Conservation (phyloP, 1,140 invertebrate genomes). For the Pomacea maculata region DNA sequence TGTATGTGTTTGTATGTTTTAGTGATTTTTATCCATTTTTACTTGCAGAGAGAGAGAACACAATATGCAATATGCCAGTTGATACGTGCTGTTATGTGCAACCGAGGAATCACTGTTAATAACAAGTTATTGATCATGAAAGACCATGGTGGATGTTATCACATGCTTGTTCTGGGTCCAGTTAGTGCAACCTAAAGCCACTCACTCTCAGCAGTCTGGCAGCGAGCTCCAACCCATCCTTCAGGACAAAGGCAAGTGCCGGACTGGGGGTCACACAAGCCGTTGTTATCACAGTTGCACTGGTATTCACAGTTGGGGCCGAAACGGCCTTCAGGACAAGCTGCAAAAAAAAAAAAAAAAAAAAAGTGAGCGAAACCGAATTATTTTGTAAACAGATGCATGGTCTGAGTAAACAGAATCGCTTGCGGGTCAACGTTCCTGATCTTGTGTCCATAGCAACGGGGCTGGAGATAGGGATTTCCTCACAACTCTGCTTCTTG, state of each 20-base stretch:
- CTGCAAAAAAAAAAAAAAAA: constrained; percentile 39
- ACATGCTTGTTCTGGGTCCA: background rate
- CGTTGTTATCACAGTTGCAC: constrained; percentile 83
- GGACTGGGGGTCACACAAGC: constrained; percentile 63
- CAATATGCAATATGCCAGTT: too few relatives aligned
- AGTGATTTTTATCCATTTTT: too few relatives aligned
- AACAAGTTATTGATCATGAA: background rate
- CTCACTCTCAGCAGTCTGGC: constrained; percentile 51
- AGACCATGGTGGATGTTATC: background rate
- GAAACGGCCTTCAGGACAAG: constrained; percentile 49
- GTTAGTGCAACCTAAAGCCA: constrained; percentile 3
- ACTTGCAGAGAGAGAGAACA: too few relatives aligned
- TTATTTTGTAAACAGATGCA: background rate
- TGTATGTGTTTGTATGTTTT: too few relatives aligned
- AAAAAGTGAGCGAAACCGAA: background rate
- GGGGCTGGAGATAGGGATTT: too few relatives aligned
- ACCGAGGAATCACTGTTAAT: background rate
- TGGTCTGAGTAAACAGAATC: too few relatives aligned
- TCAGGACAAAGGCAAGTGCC: constrained; percentile 78
- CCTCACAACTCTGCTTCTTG: too few relatives aligned
- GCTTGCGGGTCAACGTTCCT: too few relatives aligned
- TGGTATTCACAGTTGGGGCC: constrained; percentile 81
- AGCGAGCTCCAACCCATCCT: constrained; percentile 63
- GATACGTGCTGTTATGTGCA: background rate
- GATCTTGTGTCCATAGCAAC: too few relatives aligned